Percentiles rank a stretch among this genome's conserved stretches.
These are phyloP conservation scores for Acanthurus leucopareius DNA, from an alignment of 2,797 vertebrate genomes.

Conservation along the genomic window DNA sequence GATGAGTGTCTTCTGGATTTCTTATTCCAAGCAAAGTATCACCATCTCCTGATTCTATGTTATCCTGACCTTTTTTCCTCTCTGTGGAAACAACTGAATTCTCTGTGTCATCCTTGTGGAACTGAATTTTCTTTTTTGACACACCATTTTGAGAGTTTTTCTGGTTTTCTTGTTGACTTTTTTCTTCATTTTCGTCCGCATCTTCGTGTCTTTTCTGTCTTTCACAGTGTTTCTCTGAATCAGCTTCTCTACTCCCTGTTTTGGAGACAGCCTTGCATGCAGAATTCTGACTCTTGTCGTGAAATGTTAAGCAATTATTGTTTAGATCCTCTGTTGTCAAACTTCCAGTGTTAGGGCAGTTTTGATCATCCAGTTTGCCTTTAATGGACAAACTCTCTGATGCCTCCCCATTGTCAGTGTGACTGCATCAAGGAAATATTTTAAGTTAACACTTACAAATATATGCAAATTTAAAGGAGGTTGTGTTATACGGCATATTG, in stretches of 20 bases:
- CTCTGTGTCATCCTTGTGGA: conserved; percentile 31
- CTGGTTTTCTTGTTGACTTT: conserved; percentile 22
- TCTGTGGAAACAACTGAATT: conserved; percentile 29
- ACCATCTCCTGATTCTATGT: conserved; percentile 34
- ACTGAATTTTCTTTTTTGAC: conserved; percentile 33
- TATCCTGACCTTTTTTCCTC: conserved; percentile 43
- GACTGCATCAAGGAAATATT: conserved; percentile 46
- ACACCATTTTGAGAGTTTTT: background rate
- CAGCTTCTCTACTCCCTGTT: conserved; percentile 4
- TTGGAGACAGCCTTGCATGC: conserved; percentile 44
- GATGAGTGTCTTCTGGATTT: conserved; percentile 34
- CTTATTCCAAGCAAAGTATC: conserved; percentile 30
- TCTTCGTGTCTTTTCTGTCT: conserved; percentile 20
- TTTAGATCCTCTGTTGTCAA: conserved; percentile 53
- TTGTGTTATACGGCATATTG: background rate
- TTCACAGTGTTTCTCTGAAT: conserved; percentile 31
- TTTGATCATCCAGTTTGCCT: conserved; percentile 44
- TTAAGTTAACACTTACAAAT: conserved; percentile 9
- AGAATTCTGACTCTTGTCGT: conserved; percentile 38
- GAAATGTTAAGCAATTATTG: conserved; percentile 47
- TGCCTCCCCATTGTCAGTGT: conserved; percentile 43
- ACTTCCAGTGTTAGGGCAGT: conserved; percentile 29
- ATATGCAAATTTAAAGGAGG: background rate
- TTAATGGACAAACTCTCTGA: conserved; percentile 44
- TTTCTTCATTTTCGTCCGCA: conserved; percentile 23